Evolutionary conservation across 2,797 vertebrate genomes (phyloP).

Genomic region (Ptychadena robeensis): DNA sequence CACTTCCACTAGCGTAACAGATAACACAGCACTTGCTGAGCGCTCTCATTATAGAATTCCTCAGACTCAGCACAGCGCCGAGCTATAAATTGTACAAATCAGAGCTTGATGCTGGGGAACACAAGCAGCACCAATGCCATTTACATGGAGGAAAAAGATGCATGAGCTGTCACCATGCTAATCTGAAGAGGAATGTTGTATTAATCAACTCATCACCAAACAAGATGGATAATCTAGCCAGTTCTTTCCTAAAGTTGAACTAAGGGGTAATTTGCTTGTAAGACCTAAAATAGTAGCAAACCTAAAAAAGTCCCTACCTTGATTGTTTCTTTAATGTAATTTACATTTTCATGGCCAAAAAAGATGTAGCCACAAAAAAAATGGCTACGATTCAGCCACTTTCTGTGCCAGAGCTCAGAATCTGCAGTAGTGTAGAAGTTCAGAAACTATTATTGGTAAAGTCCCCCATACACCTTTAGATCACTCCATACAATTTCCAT

Average conservation of each 20-base stretch:
- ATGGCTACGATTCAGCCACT: too few species aligned
- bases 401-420: too few species aligned
- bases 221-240: constrained; percentile 52
- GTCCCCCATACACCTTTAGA: too few species aligned
- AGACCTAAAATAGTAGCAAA: too few species aligned
- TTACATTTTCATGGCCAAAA: too few species aligned
- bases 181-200: constrained; percentile 57
- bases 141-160: constrained; percentile 61
- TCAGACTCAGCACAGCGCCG: constrained; percentile 55
- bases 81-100: constrained; percentile 61
- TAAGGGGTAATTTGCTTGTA: too few species aligned
- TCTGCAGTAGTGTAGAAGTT: too few species aligned
- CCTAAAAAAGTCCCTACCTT: too few species aligned
- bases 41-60: constrained; percentile 58
- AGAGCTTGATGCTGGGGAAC: constrained; percentile 41
- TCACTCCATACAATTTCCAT: too few species aligned
- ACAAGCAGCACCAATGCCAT: constrained; percentile 52
- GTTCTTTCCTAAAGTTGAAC: not conserved
- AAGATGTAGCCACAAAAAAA: too few species aligned
- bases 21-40: constrained; percentile 52
- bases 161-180: constrained; percentile 64
- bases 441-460: too few species aligned
- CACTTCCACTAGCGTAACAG: constrained; percentile 39
- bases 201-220: constrained; percentile 63
- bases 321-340: too few species aligned